Conservation (phyloP, 2,113 vertebrate genomes). For the Hemicordylus capensis region DNA sequence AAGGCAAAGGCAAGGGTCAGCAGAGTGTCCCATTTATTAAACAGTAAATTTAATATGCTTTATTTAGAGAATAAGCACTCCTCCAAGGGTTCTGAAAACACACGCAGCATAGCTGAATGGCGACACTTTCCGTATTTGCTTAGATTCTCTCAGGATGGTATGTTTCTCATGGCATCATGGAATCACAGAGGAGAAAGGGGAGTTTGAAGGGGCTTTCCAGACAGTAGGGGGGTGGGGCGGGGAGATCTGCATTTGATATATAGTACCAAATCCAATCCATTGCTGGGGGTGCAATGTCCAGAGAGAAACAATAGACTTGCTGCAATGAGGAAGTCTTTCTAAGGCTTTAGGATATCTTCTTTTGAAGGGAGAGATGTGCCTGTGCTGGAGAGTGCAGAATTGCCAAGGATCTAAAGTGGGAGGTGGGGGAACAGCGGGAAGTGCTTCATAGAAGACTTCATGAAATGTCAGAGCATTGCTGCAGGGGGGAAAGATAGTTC, state of each 20-base stretch:
- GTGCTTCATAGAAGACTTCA: neutral
- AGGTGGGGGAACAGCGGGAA: neutral
- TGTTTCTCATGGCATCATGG: neutral
- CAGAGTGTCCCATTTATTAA: constrained; percentile 15
- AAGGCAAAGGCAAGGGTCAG: constrained; percentile 7
- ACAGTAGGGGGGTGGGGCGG: too few species aligned
- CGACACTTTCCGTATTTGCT: neutral
- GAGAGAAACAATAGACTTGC: neutral
- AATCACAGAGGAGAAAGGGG: neutral
- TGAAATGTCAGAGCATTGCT: neutral
- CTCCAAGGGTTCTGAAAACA: constrained; percentile 24
- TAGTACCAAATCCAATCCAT: too few species aligned
- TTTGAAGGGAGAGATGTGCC: neutral
- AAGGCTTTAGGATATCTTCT: too few species aligned
- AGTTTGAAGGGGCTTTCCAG: too few species aligned
- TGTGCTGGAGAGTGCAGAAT: too few species aligned
- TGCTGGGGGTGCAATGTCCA: neutral
- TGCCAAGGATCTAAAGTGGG: too few species aligned
- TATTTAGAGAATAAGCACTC: constrained; percentile 25
- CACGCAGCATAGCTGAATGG: neutral
- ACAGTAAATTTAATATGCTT: constrained; percentile 8
- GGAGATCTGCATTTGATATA: neutral
- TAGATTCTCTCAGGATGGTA: neutral
- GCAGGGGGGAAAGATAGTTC: too few species aligned
- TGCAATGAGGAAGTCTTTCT: neutral